Base-by-base conservation (phyloP, 2,113 vertebrate genomes). In the Mola mola region DNA sequence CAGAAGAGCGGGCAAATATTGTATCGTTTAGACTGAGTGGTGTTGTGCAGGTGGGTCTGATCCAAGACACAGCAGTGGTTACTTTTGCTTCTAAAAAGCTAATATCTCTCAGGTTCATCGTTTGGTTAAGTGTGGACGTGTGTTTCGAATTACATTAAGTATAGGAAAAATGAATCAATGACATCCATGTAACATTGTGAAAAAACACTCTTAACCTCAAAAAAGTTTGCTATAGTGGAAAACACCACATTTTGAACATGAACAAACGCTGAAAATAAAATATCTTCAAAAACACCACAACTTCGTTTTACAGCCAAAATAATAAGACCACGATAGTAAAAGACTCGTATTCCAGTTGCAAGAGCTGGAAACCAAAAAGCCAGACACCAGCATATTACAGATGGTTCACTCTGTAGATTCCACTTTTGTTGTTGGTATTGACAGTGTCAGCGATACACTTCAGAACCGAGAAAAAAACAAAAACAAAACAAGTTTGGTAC, bases 261-360 rank as follows among this genome's bases (percentile, higher is more conserved):
- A 76, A 63, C 42, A 73, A 46, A 76, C 52, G 28, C 22, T 33
- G 9, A 66, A 81, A 70, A n/a, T 49, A 46, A 73, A 82, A 78
- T 47, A 66, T 51, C 13, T 49, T 72, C 28, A 63, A 60, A n/a
- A 80, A 78, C 55, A 63, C 66, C 72, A 85, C 67, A 72, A 82
- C 41, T 68, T 76, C 69, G 31, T 40, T 67, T 74, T 48, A 81
- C 66, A 72, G 25, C 47, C 61, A 71, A 79, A 74, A 86, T 34
- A 67, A 83, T 60, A 70, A 83, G 59, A 82, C 60, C 48, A 68
- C 20, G 34, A 17, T 65, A 69, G 58, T 73, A 80, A 66, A 41
- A 49, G 50, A 72, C 59, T 67, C 33, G 12, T 57, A 51, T 76
- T 85, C 87, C 83, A 87, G 79, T 84, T 79, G 60, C 46, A 48